phyloP scores from a whole-genome alignment of 2,797 vertebrate species.

The Myotis daubentonii region DNA sequence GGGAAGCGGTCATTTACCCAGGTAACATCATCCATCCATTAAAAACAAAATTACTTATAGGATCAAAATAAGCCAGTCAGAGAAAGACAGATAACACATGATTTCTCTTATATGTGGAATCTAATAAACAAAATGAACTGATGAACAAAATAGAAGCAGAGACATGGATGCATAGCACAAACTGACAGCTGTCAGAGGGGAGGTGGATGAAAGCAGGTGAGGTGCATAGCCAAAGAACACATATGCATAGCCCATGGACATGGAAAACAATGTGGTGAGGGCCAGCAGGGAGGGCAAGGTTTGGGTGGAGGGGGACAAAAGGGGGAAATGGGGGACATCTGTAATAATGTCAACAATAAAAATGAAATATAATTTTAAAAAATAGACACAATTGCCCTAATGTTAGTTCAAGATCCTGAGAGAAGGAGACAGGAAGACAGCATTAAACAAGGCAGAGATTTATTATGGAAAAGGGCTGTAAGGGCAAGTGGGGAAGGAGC shows the following conservation, averaged over 20 bases:
- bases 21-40: not conserved
- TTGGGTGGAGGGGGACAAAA: not conserved
- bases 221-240: not conserved
- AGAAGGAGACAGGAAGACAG: not conserved
- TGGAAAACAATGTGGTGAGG: not conserved
- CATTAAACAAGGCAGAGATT: conserved; percentile 31
- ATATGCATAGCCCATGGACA: not conserved
- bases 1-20: not conserved
- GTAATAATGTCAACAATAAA: not conserved
- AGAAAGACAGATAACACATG: not conserved
- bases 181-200: not conserved
- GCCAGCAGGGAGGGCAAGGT: not conserved
- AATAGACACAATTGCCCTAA: not conserved
- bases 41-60: conserved; percentile 31
- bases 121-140: not conserved
- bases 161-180: not conserved
- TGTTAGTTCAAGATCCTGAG: not conserved
- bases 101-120: not conserved
- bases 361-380: not conserved
- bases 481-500: not conserved
- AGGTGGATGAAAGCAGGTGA: not conserved
- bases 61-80: not conserved
- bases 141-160: not conserved
- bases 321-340: not conserved
- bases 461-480: not conserved